Percentiles rank a stretch among this genome's conserved stretches.
These are phyloP conservation scores for Eueremaeus valkanovi DNA, from an alignment of 2,888 invertebrate genomes.

Conservation along the genomic window DNA sequence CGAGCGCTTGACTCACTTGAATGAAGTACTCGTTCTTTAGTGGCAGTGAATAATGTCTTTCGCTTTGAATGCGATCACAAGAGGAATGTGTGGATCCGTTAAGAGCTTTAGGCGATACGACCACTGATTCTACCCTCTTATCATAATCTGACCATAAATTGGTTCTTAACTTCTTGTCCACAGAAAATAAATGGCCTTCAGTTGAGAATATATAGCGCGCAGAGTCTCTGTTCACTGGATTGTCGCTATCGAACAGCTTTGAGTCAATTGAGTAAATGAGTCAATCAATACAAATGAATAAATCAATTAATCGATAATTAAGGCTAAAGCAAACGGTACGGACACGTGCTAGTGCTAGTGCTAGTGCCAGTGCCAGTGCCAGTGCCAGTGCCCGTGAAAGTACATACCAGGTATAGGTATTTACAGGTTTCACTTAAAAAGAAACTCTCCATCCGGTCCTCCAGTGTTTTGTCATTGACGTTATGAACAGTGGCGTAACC, in stretches of 20 bases:
- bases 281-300: conserved; percentile 11
- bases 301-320: background rate
- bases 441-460: conserved; percentile 64
- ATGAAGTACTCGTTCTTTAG: conserved; percentile 48
- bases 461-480: conserved; percentile 60
- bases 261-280: conserved; percentile 40
- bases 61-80: conserved; percentile 48
- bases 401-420: conserved; percentile 61
- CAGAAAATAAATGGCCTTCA: conserved; percentile 61
- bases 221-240: conserved; percentile 59
- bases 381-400: no score
- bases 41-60: conserved; percentile 48
- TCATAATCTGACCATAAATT: conserved; percentile 42
- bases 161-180: conserved; percentile 49
- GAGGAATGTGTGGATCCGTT: conserved; percentile 39
- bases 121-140: conserved; percentile 25
- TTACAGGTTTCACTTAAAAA: conserved; percentile 64
- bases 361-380: no score
- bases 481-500: conserved; percentile 64
- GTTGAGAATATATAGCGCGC: conserved; percentile 60
- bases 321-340: no score
- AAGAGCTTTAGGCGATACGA: background rate
- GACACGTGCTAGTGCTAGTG: no score
- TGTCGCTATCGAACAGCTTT: conserved; percentile 62
- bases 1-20: conserved; percentile 48